phyloP scores from a whole-genome alignment of 2,113 vertebrate species.

The Hippocampus comes region DNA sequence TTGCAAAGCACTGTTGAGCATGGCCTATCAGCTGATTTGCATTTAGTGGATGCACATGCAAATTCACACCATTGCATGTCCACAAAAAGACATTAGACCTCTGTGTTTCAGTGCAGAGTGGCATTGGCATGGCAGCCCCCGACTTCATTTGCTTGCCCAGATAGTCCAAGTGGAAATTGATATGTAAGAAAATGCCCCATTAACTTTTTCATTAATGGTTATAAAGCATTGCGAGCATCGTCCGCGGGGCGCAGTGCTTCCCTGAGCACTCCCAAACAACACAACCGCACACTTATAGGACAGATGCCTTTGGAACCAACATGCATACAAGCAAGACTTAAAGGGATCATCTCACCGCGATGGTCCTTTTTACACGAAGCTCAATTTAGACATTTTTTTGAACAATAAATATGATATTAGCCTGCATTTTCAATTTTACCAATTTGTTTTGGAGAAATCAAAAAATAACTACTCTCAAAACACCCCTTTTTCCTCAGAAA shows the following conservation, averaged over 20 bases:
- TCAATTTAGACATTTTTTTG: too few relatives aligned
- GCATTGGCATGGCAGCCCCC: slow-evolving; percentile 84
- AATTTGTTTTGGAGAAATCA: too few relatives aligned
- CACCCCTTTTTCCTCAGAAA: too few relatives aligned
- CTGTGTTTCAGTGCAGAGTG: slow-evolving; percentile 86
- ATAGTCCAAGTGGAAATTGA: slow-evolving; percentile 99
- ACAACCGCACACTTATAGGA: not conserved
- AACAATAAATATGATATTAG: too few relatives aligned
- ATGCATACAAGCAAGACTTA: not conserved
- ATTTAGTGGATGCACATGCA: slow-evolving; percentile 82
- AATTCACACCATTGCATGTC: slow-evolving; percentile 99
- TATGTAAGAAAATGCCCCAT: slow-evolving; percentile 99
- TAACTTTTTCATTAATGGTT: slow-evolving; percentile 99
- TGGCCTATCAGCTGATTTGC: slow-evolving; percentile 89
- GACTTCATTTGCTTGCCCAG: slow-evolving; percentile 96
- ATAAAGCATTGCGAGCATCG: slow-evolving; percentile 92
- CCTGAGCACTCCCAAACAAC: slow-evolving; percentile 34
- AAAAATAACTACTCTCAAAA: too few relatives aligned
- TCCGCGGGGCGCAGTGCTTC: slow-evolving; percentile 74
- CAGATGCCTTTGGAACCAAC: not conserved
- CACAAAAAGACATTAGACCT: slow-evolving; percentile 99
- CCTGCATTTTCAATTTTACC: too few relatives aligned
- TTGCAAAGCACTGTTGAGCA: slow-evolving; percentile 88
- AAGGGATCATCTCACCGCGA: too few relatives aligned
- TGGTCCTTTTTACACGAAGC: too few relatives aligned